Conservation (phyloP, 1,140 invertebrate species). For the Nylanderia fulva region DNA sequence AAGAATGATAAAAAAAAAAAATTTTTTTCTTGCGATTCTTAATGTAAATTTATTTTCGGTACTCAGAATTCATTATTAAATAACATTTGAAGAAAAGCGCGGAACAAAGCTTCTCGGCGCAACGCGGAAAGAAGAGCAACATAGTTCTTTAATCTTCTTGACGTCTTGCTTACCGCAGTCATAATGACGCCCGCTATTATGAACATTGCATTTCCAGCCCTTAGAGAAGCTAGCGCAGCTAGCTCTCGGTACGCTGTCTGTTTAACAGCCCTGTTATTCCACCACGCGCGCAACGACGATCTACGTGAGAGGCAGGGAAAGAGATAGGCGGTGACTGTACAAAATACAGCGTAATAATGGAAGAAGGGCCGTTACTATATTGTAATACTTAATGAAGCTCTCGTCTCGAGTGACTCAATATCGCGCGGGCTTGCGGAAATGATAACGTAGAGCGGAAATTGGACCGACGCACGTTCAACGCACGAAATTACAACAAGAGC, state of each 20-base stretch:
- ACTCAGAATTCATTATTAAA: background rate
- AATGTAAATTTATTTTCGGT: background rate
- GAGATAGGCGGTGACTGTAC: background rate
- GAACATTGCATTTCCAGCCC: slow-evolving; percentile 38
- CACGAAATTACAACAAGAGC: slow-evolving; percentile 37
- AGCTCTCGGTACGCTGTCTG: slow-evolving; percentile 40
- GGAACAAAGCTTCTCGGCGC: slow-evolving; percentile 10
- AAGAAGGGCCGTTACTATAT: slow-evolving; percentile 38
- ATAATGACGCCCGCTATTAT: slow-evolving; percentile 39
- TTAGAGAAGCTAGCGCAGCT: too few relatives aligned
- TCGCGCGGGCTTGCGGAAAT: slow-evolving; percentile 7
- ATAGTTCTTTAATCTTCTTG: slow-evolving; percentile 20
- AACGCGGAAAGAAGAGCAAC: background rate
- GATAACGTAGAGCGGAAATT: slow-evolving; percentile 1
- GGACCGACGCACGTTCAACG: background rate
- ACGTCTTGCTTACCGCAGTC: slow-evolving; percentile 12
- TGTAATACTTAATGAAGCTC: slow-evolving; percentile 66
- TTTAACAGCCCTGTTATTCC: slow-evolving; percentile 60
- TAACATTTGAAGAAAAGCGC: background rate
- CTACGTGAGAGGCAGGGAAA: background rate
- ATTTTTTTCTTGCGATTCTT: background rate
- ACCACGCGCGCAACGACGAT: background rate
- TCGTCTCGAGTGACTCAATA: slow-evolving; percentile 62
- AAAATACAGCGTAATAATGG: slow-evolving; percentile 44
- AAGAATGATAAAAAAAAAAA: background rate